Percentiles rank a stretch among this genome's conserved stretches.
Evolutionary conservation across 1,140 invertebrate genomes (phyloP).

Genomic region (Condylostylus longicornis): DNA sequence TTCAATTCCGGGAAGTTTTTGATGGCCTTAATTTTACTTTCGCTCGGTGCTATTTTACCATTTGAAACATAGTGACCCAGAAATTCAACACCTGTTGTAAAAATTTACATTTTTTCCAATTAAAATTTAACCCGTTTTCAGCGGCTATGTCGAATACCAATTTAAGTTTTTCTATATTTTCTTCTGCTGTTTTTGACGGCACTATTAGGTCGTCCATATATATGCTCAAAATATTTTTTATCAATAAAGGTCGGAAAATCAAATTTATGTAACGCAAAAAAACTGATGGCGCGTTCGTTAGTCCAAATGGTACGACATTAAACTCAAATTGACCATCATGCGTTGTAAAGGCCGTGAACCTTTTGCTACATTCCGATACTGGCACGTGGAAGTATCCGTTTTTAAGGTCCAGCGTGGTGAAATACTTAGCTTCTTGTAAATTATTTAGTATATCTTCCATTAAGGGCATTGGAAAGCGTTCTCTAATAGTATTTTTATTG

Average conservation of each 20-base stretch:
- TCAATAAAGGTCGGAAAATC: neutral
- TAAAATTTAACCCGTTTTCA: neutral
- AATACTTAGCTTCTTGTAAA: conserved; percentile 1
- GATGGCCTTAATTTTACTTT: conserved; percentile 15
- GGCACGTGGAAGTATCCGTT: conserved; percentile 1
- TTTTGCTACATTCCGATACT: neutral
- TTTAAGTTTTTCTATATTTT: neutral
- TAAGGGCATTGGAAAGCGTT: neutral
- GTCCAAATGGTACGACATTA: conserved; percentile 3
- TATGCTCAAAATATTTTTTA: neutral
- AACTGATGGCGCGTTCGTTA: conserved; percentile 14
- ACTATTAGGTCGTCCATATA: conserved; percentile 4
- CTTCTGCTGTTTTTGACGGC: neutral
- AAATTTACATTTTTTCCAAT: neutral
- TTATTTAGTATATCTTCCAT: neutral
- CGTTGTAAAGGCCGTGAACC: neutral
- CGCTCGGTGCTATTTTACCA: conserved; percentile 9
- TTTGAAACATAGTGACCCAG: neutral
- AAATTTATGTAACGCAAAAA: conserved; percentile 30
- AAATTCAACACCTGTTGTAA: too few species aligned
- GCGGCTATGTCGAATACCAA: neutral
- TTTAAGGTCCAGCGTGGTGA: conserved; percentile 8
- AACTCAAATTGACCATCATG: neutral
- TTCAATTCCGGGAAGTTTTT: conserved; percentile 15
- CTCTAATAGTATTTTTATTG: conserved; percentile 6